A percentile compares a stretch with the other conserved stretches of the same genome.
Evolutionary conservation across 2,113 vertebrate genomes (phyloP).

Genomic region (Dromas ardeola): DNA sequence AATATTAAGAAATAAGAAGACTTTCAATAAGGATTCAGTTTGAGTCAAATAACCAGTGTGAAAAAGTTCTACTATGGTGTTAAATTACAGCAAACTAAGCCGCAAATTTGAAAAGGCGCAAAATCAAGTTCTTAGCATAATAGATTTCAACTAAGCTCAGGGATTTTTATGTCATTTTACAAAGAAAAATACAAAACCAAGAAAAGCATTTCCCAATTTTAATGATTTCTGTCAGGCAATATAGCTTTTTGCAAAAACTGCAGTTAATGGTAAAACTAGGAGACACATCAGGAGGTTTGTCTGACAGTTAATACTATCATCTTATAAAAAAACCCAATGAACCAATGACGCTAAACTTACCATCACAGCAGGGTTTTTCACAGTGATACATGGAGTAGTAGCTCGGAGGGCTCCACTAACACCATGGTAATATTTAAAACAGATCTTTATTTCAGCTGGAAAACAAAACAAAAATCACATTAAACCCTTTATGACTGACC

Average conservation of each 20-base stretch:
- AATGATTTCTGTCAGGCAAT: background rate
- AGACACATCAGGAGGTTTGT: background rate
- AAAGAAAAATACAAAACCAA: background rate
- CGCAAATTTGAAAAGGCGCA: background rate
- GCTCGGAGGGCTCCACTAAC: conserved; percentile 94
- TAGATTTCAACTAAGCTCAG: background rate
- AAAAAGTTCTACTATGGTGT: background rate
- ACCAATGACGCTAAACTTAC: conserved; percentile 71
- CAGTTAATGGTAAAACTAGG: background rate
- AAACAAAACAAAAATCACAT: conserved; percentile 27
- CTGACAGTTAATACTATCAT: background rate
- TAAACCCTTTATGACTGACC: background rate
- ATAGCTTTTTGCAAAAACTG: background rate
- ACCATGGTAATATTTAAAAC: conserved; percentile 98
- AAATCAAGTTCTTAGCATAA: background rate
- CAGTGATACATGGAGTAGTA: conserved; percentile 96
- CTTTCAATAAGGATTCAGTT: background rate
- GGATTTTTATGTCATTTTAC: background rate
- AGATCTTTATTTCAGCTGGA: conserved; percentile 97
- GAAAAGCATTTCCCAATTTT: background rate
- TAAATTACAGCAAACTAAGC: background rate
- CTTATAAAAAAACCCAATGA: background rate
- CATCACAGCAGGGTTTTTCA: conserved; percentile 94
- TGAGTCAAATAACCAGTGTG: background rate
- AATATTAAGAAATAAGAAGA: background rate